Conservation (phyloP, 2,113 vertebrate species). For the Tyto alba region DNA sequence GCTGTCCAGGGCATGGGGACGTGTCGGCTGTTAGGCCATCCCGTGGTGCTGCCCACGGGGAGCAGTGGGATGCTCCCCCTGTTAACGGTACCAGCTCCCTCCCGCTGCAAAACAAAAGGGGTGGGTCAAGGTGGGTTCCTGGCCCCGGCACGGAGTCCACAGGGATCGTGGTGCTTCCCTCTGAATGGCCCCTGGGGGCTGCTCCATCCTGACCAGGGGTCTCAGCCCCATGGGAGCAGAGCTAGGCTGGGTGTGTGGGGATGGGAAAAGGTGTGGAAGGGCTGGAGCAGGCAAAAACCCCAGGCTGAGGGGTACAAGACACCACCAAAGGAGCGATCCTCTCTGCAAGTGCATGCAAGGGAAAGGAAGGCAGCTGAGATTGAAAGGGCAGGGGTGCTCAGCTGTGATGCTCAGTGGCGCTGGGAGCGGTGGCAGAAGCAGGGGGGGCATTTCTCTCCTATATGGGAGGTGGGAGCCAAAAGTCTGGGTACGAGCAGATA, state of each 20-base stretch:
- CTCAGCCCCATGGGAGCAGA: background rate
- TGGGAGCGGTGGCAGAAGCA: background rate
- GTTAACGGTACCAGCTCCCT: background rate
- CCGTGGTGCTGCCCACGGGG: fast-evolving
- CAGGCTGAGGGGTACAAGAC: fast-evolving
- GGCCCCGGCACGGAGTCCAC: background rate
- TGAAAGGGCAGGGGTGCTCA: background rate
- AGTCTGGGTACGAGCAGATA: background rate
- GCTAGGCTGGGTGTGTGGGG: fast-evolving
- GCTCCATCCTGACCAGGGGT: fast-evolving
- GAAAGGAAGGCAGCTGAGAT: background rate
- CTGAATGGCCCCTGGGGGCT: background rate
- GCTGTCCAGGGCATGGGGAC: background rate
- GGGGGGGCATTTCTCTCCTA: no score
- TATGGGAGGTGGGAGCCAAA: background rate
- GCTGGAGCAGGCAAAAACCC: background rate
- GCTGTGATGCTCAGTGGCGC: background rate
- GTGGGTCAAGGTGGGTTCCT: background rate
- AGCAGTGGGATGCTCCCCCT: fast-evolving
- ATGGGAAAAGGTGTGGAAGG: background rate
- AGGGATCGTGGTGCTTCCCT: background rate
- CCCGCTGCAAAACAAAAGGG: background rate
- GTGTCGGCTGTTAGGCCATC: background rate
- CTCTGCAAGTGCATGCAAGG: fast-evolving
- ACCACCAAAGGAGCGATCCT: background rate